Percentiles rank a stretch among this genome's conserved stretches.
Evolutionary conservation across 2,113 vertebrate genomes (phyloP).

Genomic region (Lota lota): DNA sequence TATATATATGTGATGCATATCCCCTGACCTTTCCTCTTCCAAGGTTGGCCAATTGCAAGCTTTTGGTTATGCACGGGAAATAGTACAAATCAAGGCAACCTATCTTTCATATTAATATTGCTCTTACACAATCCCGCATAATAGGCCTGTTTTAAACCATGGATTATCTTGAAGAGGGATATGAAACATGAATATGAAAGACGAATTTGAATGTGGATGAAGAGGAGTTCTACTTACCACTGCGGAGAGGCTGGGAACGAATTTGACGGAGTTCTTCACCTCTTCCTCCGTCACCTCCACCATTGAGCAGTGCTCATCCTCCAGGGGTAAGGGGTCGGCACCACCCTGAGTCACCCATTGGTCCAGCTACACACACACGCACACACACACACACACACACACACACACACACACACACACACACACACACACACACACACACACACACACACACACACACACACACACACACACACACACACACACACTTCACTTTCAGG

Average conservation of each 20-base stretch:
- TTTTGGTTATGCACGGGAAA: background rate
- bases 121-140: background rate
- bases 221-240: slow-evolving; percentile 75
- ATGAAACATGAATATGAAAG: too few relatives aligned
- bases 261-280: slow-evolving; percentile 94
- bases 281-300: slow-evolving; percentile 98
- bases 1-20: too few relatives aligned
- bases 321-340: slow-evolving; percentile 82
- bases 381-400: slow-evolving; percentile 14
- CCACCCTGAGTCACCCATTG: slow-evolving; percentile 86
- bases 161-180: too few relatives aligned
- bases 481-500: background rate
- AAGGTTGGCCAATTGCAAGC: too few relatives aligned
- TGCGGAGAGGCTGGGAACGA: slow-evolving; percentile 90
- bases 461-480: background rate
- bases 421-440: slow-evolving; percentile 4
- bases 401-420: slow-evolving; percentile 3
- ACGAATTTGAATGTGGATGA: too few relatives aligned
- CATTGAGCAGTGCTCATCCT: slow-evolving; percentile 90
- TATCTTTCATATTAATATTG: background rate
- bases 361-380: slow-evolving; percentile 75
- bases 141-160: background rate
- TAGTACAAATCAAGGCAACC: background rate
- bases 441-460: background rate
- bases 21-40: too few relatives aligned